A percentile compares a stretch with the other conserved stretches of the same genome.
Evolutionary conservation across 2,888 invertebrate species (phyloP).

Genomic region (Caenorhabditis afra): DNA sequence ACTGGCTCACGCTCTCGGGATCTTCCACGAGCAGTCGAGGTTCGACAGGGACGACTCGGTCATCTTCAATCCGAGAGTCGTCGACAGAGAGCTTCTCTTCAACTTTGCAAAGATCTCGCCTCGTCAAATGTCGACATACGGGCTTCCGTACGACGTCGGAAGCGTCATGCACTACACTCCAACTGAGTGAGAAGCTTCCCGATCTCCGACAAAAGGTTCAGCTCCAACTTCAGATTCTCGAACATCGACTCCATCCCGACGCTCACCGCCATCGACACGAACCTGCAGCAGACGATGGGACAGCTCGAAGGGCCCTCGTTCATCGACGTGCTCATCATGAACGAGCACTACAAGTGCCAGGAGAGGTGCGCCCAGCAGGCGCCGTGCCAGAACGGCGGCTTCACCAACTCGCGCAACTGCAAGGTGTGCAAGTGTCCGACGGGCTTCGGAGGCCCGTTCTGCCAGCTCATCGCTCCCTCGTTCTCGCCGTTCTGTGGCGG

Average conservation of each 20-base stretch:
- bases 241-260: constrained; percentile 57
- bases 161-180: constrained; percentile 72
- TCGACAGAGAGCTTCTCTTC: constrained; percentile 59
- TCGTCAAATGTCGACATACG: constrained; percentile 65
- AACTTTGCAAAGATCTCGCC: constrained; percentile 70
- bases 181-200: constrained; percentile 56
- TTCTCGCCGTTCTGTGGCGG: constrained; percentile 68
- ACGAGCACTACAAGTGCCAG: constrained; percentile 67
- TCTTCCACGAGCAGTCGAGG: constrained; percentile 71
- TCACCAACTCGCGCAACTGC: constrained; percentile 65
- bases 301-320: constrained; percentile 69
- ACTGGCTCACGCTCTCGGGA: constrained; percentile 70
- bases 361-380: constrained; percentile 33
- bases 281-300: constrained; percentile 71
- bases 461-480: constrained; percentile 62
- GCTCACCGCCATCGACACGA: constrained; percentile 63
- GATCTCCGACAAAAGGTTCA: background rate
- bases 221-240: constrained; percentile 59
- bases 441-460: constrained; percentile 66
- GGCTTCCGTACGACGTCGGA: constrained; percentile 69
- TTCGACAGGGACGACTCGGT: constrained; percentile 67
- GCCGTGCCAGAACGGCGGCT: constrained; percentile 68
- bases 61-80: constrained; percentile 62
- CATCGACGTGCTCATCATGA: constrained; percentile 65
- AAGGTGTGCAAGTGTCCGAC: constrained; percentile 69